Evolutionary conservation across 2,113 vertebrate genomes (phyloP).

Genomic region (Protomyctophum bolini): DNA sequence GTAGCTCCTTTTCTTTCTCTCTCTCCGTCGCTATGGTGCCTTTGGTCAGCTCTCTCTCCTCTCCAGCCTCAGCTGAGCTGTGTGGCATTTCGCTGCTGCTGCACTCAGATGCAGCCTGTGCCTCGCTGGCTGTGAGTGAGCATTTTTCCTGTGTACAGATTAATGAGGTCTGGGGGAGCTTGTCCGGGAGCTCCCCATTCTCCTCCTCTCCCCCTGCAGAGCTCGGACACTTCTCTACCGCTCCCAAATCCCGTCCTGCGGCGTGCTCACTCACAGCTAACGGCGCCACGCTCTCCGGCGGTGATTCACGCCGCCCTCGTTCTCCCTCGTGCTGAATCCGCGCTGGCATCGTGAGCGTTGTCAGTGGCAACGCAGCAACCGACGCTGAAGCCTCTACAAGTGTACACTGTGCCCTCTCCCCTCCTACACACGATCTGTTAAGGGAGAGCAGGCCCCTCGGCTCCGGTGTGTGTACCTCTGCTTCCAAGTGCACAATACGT

Average conservation of each 20-base stretch:
- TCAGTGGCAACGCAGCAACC: conserved; percentile 74
- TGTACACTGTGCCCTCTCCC: conserved; percentile 60
- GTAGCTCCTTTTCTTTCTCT: conserved; percentile 59
- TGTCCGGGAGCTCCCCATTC: conserved; percentile 39
- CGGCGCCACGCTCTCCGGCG: conserved; percentile 49
- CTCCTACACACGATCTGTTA: conserved; percentile 66
- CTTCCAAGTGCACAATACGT: conserved; percentile 47
- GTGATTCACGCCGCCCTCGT: conserved; percentile 62
- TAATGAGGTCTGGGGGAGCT: conserved; percentile 48
- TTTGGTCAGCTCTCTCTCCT: conserved; percentile 33
- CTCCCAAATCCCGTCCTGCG: conserved; percentile 29
- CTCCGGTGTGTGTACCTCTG: conserved; percentile 45
- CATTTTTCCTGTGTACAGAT: conserved; percentile 54
- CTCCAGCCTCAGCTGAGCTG: conserved; percentile 60
- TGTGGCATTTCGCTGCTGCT: conserved; percentile 72
- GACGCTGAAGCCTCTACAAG: conserved; percentile 70
- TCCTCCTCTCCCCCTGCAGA: conserved; percentile 41
- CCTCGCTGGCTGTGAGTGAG: conserved; percentile 51
- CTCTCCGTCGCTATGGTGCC: conserved; percentile 48
- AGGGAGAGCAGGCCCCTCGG: conserved; percentile 46
- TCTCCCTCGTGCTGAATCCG: conserved; percentile 73
- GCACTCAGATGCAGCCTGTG: conserved; percentile 45
- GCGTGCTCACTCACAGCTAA: conserved; percentile 41
- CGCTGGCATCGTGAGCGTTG: conserved; percentile 80
- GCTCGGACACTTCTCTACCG: conserved; percentile 39